Evolutionary conservation across 2,113 vertebrate species (phyloP).

Genomic region (Ageneiosus marmoratus): DNA sequence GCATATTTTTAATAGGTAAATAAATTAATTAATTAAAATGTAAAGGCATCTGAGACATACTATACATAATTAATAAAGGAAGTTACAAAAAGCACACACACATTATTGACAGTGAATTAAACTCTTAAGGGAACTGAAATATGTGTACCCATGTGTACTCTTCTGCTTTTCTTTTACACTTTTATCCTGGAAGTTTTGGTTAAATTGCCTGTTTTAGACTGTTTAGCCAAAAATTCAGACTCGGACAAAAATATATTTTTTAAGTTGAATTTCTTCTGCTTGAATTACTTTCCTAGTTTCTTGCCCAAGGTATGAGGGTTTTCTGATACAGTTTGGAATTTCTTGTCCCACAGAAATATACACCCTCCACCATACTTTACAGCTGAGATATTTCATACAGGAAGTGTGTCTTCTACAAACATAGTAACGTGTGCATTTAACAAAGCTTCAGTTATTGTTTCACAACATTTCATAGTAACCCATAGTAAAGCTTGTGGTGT

Average conservation of each 20-base stretch:
- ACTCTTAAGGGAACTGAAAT: background rate
- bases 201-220: background rate
- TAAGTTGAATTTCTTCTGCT: background rate
- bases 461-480: background rate
- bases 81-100: background rate
- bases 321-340: constrained; percentile 5
- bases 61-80: background rate
- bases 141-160: background rate
- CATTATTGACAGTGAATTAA: background rate
- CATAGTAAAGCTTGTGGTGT: background rate
- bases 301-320: background rate
- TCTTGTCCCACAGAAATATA: background rate
- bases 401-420: background rate
- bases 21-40: background rate
- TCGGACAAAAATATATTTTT: background rate
- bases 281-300: background rate
- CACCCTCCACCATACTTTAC: background rate
- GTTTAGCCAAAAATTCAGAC: too few species aligned
- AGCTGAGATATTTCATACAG: background rate
- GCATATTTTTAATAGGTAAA: background rate
- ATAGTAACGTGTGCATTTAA: background rate
- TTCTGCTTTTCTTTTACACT: too few species aligned
- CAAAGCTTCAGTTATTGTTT: too few species aligned
- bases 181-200: background rate
- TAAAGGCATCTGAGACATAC: background rate